phyloP scores from a whole-genome alignment of 2,113 vertebrate species.

The Sceloporus tristichus region DNA sequence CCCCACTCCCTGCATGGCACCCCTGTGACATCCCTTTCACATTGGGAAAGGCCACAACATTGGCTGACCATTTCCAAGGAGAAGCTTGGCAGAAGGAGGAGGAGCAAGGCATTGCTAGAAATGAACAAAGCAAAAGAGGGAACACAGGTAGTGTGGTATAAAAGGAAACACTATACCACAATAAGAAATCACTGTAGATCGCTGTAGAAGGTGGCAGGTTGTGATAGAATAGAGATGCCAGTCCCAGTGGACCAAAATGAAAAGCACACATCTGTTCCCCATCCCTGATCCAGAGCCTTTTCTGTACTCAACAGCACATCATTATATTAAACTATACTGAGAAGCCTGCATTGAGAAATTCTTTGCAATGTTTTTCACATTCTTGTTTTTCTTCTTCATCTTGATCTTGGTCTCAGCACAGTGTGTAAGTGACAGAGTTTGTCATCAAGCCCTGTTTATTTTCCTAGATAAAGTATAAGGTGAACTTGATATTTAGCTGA shows the following conservation, averaged over 20 bases:
- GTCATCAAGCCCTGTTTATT: background rate
- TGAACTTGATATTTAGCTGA: background rate
- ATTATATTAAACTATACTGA: background rate
- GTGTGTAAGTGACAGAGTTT: background rate
- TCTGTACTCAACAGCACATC: background rate
- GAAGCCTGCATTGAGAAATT: background rate
- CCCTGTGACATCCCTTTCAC: too few relatives aligned
- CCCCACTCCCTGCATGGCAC: too few relatives aligned
- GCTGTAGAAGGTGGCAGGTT: background rate
- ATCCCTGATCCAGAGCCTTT: background rate
- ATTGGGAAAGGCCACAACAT: too few relatives aligned
- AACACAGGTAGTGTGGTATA: background rate
- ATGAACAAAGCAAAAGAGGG: background rate
- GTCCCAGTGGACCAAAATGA: background rate
- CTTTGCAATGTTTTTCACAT: background rate
- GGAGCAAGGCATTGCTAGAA: background rate
- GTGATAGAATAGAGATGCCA: too few relatives aligned
- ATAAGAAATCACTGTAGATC: background rate
- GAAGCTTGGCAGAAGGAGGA: background rate
- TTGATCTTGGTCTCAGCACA: background rate
- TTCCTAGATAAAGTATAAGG: background rate
- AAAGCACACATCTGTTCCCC: background rate
- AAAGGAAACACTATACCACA: background rate
- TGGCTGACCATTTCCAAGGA: background rate
- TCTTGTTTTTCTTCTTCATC: background rate